These are phyloP conservation scores for Ptilorrhoa leucosticta DNA, from an alignment of 2,113 vertebrate species.

Conservation along the genomic window DNA sequence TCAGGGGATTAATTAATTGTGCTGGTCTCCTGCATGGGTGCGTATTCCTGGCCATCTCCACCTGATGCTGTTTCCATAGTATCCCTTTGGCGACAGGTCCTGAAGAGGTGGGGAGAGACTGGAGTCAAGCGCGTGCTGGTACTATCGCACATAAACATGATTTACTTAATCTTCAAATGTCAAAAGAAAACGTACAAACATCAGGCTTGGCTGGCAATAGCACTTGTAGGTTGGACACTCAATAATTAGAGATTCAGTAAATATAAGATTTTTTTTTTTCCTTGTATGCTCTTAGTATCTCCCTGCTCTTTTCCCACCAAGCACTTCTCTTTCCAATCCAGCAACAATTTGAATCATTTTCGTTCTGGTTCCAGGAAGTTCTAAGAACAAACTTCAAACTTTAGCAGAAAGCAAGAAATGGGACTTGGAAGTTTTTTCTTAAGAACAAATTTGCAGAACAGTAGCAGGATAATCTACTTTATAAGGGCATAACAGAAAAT, in stretches of 20 bases:
- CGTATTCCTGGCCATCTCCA: neutral
- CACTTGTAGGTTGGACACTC: neutral
- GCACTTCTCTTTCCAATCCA: neutral
- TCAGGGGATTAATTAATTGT: neutral
- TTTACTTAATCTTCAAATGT: slow-evolving; percentile 29
- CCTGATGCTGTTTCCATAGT: neutral
- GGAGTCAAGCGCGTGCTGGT: neutral
- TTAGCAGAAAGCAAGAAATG: neutral
- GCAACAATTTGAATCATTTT: neutral
- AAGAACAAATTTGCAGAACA: neutral
- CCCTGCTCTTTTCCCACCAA: neutral
- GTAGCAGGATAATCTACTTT: neutral
- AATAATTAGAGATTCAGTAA: neutral
- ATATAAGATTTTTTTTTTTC: neutral
- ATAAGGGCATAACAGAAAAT: neutral
- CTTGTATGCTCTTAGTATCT: neutral
- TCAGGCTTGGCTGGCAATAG: neutral
- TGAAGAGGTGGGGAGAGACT: neutral
- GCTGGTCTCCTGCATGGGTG: neutral
- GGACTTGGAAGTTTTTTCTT: neutral
- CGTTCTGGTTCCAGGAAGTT: neutral
- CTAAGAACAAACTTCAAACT: neutral
- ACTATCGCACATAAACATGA: neutral
- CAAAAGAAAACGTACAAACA: slow-evolving; percentile 12
- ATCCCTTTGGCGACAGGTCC: neutral